phyloP scores from a whole-genome alignment of 2,888 invertebrate species.

The Megalurothrips usitatus region DNA sequence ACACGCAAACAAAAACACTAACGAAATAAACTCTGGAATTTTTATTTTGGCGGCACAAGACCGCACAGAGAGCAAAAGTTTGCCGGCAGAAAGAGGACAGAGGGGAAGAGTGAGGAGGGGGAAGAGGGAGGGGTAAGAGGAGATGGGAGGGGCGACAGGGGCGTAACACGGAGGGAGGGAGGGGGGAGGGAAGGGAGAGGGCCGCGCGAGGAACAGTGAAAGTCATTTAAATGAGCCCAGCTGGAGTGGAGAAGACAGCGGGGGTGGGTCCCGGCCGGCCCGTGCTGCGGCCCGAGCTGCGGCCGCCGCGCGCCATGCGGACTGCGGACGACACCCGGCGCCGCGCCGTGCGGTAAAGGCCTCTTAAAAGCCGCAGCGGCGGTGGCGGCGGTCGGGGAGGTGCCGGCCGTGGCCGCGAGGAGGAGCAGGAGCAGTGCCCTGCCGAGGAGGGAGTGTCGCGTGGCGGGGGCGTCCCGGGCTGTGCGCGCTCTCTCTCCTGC shows the following conservation, averaged over 20 bases:
- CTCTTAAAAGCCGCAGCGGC: constrained; percentile 17
- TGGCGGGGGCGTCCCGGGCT: not conserved
- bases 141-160: not conserved
- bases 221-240: constrained; percentile 1
- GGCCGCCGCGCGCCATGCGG: not conserved
- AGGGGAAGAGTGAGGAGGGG: too few relatives aligned
- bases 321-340: not conserved
- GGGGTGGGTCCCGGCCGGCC: not conserved
- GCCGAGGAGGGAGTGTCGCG: not conserved
- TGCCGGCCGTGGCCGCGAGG: not conserved
- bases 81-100: not conserved
- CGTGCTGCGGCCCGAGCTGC: too few relatives aligned
- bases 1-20: constrained; percentile 23
- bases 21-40: constrained; percentile 14
- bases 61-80: constrained; percentile 14
- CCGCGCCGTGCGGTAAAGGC: not conserved
- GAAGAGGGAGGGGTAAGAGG: too few relatives aligned
- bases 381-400: not conserved
- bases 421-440: not conserved
- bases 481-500: not conserved
- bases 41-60: constrained; percentile 22
- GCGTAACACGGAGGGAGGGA: not conserved
- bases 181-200: not conserved
- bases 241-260: not conserved
- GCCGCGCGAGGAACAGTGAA: not conserved